Evolutionary conservation across 2,113 vertebrate species (phyloP), one percentile per base, ranked within the genome.

Genomic region (Hassar affinis): DNA sequence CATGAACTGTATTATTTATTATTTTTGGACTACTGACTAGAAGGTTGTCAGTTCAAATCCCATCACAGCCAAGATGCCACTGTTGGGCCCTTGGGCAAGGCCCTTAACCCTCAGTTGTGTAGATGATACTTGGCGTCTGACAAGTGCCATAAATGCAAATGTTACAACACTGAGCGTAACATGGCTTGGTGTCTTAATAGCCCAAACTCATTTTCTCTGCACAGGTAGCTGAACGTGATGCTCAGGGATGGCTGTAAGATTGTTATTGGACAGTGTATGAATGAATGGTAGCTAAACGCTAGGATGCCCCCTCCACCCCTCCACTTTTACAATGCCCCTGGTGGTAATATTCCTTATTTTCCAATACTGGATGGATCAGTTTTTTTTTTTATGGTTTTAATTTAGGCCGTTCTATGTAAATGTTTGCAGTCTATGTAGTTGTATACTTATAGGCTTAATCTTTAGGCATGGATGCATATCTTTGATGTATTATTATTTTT

Each of bases 321-420:
- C 2, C 6, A 35, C 8, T 20, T 64, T 18, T 64, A 64, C 62
- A 35, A 64, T 64, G 27, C 62, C 33, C 33, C 35, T 68, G 56
- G 35, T 64, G 20, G 59, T 47, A 33, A 45, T 64, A 42, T 83
- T 79, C 30, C 18, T 33, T 47, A 74, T 42, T 72, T 78, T 17
- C 45, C 56, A 45, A 30, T 38, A 79, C 80, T 81, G 62, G 25
- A 61, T 61, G 10, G 57, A 27, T 27, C 9, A 10, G 3, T 59
- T n/a, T 11, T 59, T n/a, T 15, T 30, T 10, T 27, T 30, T 62
- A 62, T 30, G 11, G 3, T 30, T 27, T 62, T 64, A 64, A 64
- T 33, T 27, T 33, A 3, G 4, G 30, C 18, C 2, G 35, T 8
- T 66, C 30, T 66, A 0, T 33, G 27, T 62, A n/a, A n/a, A 62